Conservation (phyloP, 2,113 vertebrate genomes). For the Eonycteris spelaea region DNA sequence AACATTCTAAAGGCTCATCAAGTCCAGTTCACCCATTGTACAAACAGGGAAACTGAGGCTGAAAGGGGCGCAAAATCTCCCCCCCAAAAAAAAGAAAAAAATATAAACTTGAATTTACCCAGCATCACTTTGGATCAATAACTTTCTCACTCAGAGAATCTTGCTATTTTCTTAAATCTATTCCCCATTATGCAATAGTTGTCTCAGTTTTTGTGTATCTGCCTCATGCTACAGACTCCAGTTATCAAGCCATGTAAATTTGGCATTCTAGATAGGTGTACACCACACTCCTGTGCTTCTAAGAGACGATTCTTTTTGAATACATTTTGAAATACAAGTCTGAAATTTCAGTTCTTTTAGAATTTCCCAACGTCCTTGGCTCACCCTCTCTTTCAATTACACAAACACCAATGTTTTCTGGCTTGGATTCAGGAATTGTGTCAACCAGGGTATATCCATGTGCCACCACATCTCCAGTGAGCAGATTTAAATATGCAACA, state of each 20-base stretch:
- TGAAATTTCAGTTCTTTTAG: background rate
- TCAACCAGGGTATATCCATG: background rate
- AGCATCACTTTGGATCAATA: background rate
- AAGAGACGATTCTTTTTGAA: background rate
- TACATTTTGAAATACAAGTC: background rate
- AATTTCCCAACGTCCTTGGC: background rate
- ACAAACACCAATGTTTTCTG: background rate
- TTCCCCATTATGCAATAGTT: background rate
- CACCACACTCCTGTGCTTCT: background rate
- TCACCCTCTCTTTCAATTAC: background rate
- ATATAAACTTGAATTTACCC: background rate
- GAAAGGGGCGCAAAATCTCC: background rate
- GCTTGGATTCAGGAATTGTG: background rate
- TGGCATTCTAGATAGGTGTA: background rate
- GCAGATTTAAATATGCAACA: conserved; percentile 9
- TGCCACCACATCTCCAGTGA: background rate
- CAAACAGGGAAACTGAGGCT: background rate
- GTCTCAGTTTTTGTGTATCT: rapidly evolving
- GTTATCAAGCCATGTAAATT: background rate
- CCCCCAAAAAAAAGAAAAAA: background rate
- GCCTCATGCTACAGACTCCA: background rate
- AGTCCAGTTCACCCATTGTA: background rate
- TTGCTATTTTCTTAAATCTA: background rate
- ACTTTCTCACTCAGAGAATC: background rate
- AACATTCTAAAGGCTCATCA: no score